Percentiles rank a stretch among this genome's conserved stretches.
Conservation (phyloP, 2,888 invertebrate species). For the Calliphora vomitoria region DNA sequence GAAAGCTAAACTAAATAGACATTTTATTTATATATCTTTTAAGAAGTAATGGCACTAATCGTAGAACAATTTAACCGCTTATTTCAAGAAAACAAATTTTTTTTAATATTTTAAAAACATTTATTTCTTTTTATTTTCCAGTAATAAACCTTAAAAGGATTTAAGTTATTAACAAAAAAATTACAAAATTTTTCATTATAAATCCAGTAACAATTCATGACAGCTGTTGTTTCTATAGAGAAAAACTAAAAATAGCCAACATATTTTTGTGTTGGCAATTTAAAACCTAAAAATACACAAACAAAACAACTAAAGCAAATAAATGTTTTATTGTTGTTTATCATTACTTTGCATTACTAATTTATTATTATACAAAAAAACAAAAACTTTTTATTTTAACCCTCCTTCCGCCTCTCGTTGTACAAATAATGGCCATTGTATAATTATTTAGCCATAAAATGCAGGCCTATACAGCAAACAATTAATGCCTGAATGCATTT, state of each 20-base stretch:
- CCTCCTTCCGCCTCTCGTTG: neutral
- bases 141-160: neutral
- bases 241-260: conserved; percentile 28
- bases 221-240: conserved; percentile 43
- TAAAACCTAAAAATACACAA: conserved; percentile 20
- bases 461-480: conserved; percentile 56
- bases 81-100: too few relatives aligned
- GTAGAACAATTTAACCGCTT: too few relatives aligned
- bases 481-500: conserved; percentile 64
- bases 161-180: neutral
- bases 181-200: conserved; percentile 27
- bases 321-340: neutral
- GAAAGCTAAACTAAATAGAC: too few relatives aligned
- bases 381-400: neutral
- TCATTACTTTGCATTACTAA: neutral
- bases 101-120: too few relatives aligned
- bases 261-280: conserved; percentile 26
- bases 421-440: conserved; percentile 41
- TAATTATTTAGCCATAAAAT: conserved; percentile 61
- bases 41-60: too few relatives aligned
- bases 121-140: neutral
- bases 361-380: conserved; percentile 38
- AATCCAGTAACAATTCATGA: conserved; percentile 41
- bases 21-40: too few relatives aligned
- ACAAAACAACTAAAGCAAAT: neutral